phyloP scores from a whole-genome alignment of 2,797 vertebrate genomes.

The Avahi laniger region DNA sequence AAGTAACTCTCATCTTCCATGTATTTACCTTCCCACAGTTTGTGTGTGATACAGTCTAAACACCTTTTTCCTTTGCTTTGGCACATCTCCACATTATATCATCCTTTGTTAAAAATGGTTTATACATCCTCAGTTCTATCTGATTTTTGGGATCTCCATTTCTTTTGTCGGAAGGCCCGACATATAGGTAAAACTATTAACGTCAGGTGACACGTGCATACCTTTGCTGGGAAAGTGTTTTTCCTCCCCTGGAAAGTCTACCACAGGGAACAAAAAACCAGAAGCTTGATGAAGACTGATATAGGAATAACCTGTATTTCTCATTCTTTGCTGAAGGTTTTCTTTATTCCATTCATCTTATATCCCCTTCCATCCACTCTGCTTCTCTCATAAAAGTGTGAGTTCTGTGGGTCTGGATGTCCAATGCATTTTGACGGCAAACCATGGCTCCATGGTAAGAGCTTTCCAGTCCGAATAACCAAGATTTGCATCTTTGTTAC shows the following conservation, averaged over 20 bases:
- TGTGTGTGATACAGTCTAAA: neutral
- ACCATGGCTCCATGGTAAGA: fast-evolving
- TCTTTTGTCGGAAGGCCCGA: neutral
- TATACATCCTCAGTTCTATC: neutral
- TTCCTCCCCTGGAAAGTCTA: neutral
- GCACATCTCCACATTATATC: neutral
- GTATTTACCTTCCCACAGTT: neutral
- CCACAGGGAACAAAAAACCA: too few relatives aligned
- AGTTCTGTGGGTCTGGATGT: neutral
- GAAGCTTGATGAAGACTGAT: neutral
- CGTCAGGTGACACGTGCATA: neutral
- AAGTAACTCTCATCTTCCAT: neutral
- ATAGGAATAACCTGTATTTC: neutral
- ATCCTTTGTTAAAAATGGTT: neutral
- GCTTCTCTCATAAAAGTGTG: fast-evolving
- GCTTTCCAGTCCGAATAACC: neutral
- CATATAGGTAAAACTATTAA: fast-evolving
- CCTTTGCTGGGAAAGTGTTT: neutral
- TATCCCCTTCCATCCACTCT: fast-evolving
- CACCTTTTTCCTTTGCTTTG: neutral
- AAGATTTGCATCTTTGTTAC: neutral
- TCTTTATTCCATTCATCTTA: neutral
- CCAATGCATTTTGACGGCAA: neutral
- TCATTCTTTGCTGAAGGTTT: neutral
- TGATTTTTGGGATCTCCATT: too few relatives aligned